Evolutionary conservation across 1,140 invertebrate species (phyloP).

Genomic region (Zophobas atratus): DNA sequence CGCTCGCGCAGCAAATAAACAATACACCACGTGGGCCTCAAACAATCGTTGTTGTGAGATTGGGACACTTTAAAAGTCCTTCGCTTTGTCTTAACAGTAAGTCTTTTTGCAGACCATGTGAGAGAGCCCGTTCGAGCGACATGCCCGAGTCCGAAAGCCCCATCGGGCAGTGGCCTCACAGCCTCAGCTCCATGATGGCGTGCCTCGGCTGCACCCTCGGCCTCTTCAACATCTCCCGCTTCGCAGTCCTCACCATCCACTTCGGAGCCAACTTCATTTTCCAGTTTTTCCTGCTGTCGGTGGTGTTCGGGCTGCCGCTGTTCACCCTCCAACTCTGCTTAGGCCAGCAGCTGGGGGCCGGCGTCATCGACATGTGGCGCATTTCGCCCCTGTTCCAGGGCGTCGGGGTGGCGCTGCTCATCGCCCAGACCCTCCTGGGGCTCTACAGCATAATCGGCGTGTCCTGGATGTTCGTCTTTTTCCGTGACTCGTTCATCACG

Average conservation of each 20-base stretch:
- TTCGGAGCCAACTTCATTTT: conserved; percentile 90
- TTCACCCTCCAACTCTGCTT: conserved; percentile 88
- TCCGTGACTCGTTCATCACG: conserved; percentile 90
- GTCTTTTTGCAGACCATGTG: conserved; percentile 65
- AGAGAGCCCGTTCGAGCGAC: conserved; percentile 58
- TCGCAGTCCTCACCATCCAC: conserved; percentile 88
- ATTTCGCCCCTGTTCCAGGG: conserved; percentile 91
- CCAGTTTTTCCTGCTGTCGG: conserved; percentile 88
- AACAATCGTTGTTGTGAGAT: too few species aligned
- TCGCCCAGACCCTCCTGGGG: conserved; percentile 85
- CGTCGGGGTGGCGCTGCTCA: conserved; percentile 86
- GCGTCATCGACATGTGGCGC: conserved; percentile 92
- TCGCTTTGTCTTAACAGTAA: too few species aligned
- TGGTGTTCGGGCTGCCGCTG: conserved; percentile 88
- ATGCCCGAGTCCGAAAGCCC: conserved; percentile 66
- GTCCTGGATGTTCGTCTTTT: conserved; percentile 93
- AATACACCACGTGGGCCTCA: neutral
- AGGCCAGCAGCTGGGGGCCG: conserved; percentile 87
- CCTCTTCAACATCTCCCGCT: conserved; percentile 90
- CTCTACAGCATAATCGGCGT: conserved; percentile 90
- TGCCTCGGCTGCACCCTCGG: conserved; percentile 88
- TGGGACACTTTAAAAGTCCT: too few species aligned
- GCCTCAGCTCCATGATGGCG: conserved; percentile 84
- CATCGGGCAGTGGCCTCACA: conserved; percentile 81
- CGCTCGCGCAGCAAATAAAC: neutral